Conservation (phyloP, 1,140 invertebrate species). For the Agrypnia vestita region DNA sequence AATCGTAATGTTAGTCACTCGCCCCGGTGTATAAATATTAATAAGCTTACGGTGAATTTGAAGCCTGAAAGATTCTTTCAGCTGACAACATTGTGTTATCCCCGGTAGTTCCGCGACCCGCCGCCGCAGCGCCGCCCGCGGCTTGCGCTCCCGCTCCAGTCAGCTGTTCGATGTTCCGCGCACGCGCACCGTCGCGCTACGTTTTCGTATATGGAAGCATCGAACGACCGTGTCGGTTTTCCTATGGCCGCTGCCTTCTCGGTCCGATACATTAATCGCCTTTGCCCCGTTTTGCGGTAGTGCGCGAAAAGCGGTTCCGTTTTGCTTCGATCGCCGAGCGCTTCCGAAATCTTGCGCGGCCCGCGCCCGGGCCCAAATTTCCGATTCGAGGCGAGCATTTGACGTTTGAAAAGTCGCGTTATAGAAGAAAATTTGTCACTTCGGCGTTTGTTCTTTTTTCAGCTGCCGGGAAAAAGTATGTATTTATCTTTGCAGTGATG, state of each 20-base stretch:
- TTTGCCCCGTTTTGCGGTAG: background rate
- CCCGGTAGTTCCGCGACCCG: background rate
- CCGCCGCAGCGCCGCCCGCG: conserved; percentile 19
- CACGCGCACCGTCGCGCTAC: background rate
- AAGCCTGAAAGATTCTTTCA: conserved; percentile 4
- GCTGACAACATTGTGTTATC: conserved; percentile 43
- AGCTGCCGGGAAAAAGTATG: background rate
- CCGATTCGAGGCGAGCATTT: background rate
- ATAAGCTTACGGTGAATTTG: background rate
- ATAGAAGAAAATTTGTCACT: conserved; percentile 35
- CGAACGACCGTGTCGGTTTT: conserved; percentile 28
- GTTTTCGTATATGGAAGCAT: conserved; percentile 42
- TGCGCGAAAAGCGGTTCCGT: background rate
- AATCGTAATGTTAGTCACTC: no score
- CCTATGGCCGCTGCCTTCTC: conserved; percentile 13
- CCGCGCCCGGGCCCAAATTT: background rate
- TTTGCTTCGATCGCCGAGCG: background rate
- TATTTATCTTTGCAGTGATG: background rate
- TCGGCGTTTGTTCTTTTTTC: conserved; percentile 16
- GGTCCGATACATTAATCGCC: background rate
- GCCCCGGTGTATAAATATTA: no score
- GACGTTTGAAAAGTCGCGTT: conserved; percentile 25
- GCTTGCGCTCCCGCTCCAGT: background rate
- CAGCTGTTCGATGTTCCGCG: conserved; percentile 26
- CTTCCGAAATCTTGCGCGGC: background rate